A percentile compares a stretch with the other conserved stretches of the same genome.
phyloP scores from a whole-genome alignment of 2,888 invertebrate species.

The Trichacis sp. region DNA sequence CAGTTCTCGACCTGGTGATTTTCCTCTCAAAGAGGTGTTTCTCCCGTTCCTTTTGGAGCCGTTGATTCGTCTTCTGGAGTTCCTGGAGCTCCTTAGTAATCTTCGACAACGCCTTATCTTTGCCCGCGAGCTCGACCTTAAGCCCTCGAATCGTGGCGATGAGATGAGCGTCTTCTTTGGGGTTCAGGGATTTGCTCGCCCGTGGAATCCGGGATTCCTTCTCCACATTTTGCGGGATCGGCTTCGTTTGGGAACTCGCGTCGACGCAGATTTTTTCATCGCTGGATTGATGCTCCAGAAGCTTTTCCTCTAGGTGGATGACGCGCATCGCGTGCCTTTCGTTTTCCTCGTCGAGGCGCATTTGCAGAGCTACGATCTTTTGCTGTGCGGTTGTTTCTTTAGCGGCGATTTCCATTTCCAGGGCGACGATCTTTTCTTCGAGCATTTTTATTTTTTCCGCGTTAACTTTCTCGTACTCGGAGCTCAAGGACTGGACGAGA shows the following conservation, averaged over 20 bases:
- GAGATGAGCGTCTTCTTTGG: constrained; percentile 82
- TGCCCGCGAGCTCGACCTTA: constrained; percentile 79
- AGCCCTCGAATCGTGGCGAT: constrained; percentile 84
- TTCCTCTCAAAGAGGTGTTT: constrained; percentile 66
- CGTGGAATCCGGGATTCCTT: constrained; percentile 52
- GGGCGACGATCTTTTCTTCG: constrained; percentile 78
- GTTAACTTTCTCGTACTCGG: constrained; percentile 60
- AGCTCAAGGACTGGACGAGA: constrained; percentile 71
- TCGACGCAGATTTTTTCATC: constrained; percentile 56
- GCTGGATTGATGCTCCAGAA: constrained; percentile 43
- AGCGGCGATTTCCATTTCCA: constrained; percentile 79
- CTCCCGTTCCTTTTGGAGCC: constrained; percentile 82
- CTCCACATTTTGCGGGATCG: constrained; percentile 44
- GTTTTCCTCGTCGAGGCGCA: constrained; percentile 82
- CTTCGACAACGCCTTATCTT: constrained; percentile 80
- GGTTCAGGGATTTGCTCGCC: constrained; percentile 60
- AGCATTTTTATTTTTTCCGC: constrained; percentile 71
- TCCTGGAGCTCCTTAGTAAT: constrained; percentile 83
- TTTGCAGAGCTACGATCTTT: constrained; percentile 79
- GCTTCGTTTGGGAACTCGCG: constrained; percentile 58
- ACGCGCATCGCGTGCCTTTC: constrained; percentile 79
- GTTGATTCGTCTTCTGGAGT: constrained; percentile 79
- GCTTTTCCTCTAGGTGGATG: constrained; percentile 55
- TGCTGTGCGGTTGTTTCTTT: constrained; percentile 80
- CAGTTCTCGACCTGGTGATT: constrained; percentile 34